Base-by-base conservation (phyloP, 2,888 invertebrate species). In the Hofmannophila pseudospretella region DNA sequence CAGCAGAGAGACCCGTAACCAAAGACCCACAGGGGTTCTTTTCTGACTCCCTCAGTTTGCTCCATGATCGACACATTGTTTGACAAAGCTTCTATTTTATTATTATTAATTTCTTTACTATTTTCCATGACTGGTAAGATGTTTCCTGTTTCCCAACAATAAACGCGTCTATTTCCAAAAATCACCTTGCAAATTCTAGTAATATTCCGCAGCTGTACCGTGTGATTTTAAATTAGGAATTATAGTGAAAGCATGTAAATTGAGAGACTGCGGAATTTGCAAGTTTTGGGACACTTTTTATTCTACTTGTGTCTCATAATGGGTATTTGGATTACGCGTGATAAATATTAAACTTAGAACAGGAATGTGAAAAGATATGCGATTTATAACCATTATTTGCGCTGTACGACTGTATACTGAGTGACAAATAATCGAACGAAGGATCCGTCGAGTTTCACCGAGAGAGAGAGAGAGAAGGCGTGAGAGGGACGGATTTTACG, bases 1-100 rank as follows among this genome's bases (percentile, higher is more conserved):
- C 98, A 98, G 78, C 97, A 95, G 32, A 98, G 78, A 0, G 97
- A 97, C 2, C 98, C 98, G 61, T 98, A 98, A 1, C 97, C 98
- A 67, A 98, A 98, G 14, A 98, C 90, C 97, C 97, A 98, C 65
- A 94, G 71, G 11, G 88, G 84, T 40, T 88, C 87, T 32, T 72
- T 84, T 49, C 77, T 69, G 33, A 45, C 56, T 23, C 52, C 58
- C 16, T 41, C 45, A 22, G 39, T 43, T 38, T 50, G 45, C 32
- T 53, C 49, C 14, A 39, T 44, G 36, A 34, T 33, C 13, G 7
- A n/a, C 11, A 11, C 12, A 31, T 30, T 27, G 10, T 3, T 14
- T 23, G 33, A 26, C 1, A 9, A 7, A 10, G 25, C 14, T 26
- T 25, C 26, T 10, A n/a, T 35, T 22, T 26, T 33, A 34, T 39